A percentile compares a stretch with the other conserved stretches of the same genome.
phyloP scores from a whole-genome alignment of 2,113 vertebrate genomes.

The Python bivittatus region DNA sequence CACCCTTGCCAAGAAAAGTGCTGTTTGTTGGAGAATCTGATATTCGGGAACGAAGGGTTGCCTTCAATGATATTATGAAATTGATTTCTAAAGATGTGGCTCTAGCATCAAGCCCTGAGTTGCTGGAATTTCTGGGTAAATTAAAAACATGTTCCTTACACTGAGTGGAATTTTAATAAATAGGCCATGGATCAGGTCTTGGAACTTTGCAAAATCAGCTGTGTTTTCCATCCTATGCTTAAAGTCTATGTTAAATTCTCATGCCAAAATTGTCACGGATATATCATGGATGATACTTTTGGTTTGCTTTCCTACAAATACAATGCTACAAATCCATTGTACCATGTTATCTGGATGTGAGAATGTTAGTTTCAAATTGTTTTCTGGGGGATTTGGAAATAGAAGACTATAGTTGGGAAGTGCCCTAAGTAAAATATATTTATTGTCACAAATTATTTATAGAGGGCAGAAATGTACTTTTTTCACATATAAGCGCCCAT shows the following conservation, averaged over 20 bases:
- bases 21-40: constrained; percentile 84
- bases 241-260: background rate
- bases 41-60: constrained; percentile 77
- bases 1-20: constrained; percentile 81
- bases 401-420: background rate
- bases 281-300: background rate
- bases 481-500: background rate
- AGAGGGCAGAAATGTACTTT: background rate
- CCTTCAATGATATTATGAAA: constrained; percentile 81
- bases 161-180: background rate
- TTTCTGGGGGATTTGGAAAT: background rate
- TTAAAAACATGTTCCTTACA: constrained; percentile 11
- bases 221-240: background rate
- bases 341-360: background rate
- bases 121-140: constrained; percentile 85
- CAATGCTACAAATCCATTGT: background rate
- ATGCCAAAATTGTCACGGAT: background rate
- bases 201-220: background rate
- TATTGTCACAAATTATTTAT: background rate
- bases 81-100: constrained; percentile 74
- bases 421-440: background rate
- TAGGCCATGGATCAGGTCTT: background rate
- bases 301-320: background rate
- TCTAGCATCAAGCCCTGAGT: constrained; percentile 76
- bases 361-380: background rate